These are phyloP conservation scores for Cottus gobio DNA, from an alignment of 2,113 vertebrate species.

Conservation along the genomic window DNA sequence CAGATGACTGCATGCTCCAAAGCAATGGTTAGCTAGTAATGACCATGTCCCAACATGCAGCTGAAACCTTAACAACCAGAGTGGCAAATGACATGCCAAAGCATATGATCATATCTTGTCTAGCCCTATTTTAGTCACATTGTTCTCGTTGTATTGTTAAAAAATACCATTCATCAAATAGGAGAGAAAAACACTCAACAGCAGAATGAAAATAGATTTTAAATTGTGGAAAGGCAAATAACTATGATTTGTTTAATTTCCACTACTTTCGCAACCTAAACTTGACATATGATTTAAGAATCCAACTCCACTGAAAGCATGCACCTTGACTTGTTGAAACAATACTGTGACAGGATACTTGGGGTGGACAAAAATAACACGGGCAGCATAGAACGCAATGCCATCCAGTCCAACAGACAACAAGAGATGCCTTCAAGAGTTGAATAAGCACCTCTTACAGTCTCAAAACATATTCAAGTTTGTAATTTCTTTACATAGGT, in stretches of 20 bases:
- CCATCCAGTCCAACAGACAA: neutral
- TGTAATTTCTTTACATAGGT: neutral
- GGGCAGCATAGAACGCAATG: neutral
- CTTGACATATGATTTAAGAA: neutral
- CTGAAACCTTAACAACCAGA: slow-evolving; percentile 30
- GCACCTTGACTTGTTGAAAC: neutral
- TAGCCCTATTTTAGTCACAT: neutral
- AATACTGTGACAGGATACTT: neutral
- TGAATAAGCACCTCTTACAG: neutral
- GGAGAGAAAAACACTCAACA: slow-evolving; percentile 3
- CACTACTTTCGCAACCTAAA: neutral
- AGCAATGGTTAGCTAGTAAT: slow-evolving; percentile 17
- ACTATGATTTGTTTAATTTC: neutral
- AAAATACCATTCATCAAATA: neutral
- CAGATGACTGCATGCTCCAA: neutral
- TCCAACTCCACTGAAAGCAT: neutral
- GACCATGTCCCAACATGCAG: slow-evolving; percentile 1
- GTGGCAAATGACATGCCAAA: slow-evolving; percentile 11
- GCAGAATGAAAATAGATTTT: neutral
- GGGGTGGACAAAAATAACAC: slow-evolving; percentile 3
- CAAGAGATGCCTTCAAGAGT: neutral
- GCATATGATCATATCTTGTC: slow-evolving; percentile 21
- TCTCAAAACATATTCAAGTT: neutral
- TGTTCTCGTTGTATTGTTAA: neutral
- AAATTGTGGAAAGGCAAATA: neutral